These are phyloP conservation scores for Oenanthe oenanthe DNA, from an alignment of 2,113 vertebrate genomes.

Conservation along the genomic window DNA sequence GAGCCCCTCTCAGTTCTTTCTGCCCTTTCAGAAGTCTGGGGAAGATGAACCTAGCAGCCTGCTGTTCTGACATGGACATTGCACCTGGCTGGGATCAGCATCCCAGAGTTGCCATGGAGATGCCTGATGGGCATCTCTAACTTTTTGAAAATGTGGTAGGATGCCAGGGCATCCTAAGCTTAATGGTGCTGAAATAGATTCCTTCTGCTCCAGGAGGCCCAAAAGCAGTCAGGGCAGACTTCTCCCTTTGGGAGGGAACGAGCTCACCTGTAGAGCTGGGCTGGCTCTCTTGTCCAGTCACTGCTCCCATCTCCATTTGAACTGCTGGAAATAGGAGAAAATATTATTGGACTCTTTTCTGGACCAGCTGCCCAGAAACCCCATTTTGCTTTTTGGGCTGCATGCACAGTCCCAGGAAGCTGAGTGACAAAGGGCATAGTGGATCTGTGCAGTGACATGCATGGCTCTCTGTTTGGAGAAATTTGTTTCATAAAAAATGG, in stretches of 20 bases:
- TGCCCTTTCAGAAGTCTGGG: neutral
- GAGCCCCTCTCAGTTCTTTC: neutral
- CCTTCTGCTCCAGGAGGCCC: neutral
- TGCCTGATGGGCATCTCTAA: neutral
- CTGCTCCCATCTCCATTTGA: neutral
- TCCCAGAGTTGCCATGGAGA: neutral
- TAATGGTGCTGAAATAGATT: neutral
- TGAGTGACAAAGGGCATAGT: accelerated
- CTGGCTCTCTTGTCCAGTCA: accelerated
- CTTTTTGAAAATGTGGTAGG: neutral
- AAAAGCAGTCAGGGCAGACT: neutral
- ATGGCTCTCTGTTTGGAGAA: accelerated
- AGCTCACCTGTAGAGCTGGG: conserved; percentile 1
- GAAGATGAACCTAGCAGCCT: neutral
- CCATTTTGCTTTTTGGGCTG: neutral
- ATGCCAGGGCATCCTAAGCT: neutral
- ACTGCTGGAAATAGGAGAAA: neutral
- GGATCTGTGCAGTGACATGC: neutral
- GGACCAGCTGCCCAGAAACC: neutral
- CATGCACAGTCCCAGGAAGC: neutral
- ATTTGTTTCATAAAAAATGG: neutral
- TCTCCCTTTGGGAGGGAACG: neutral
- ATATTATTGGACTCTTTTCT: neutral
- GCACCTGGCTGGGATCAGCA: neutral
- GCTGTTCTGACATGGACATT: accelerated